Conservation (phyloP, 2,888 invertebrate genomes). For the Tachina fera region DNA sequence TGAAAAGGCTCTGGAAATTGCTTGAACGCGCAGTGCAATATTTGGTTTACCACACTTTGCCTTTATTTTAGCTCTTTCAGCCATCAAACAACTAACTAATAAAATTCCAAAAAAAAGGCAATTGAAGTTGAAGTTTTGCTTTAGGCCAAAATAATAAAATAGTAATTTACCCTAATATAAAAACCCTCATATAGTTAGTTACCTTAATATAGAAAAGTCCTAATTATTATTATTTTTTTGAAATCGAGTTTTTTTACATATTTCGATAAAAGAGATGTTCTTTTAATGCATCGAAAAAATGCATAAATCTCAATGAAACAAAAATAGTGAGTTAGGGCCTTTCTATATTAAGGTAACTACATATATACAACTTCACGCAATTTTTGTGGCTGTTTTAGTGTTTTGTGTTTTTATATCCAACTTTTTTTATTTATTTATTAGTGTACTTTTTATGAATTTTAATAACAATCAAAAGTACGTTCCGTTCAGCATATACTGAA, state of each 20-base stretch:
- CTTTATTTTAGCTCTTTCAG: constrained; percentile 12
- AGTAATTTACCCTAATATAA: constrained; percentile 49
- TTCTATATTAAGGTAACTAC: no score
- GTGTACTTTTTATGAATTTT: neutral
- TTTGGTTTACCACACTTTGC: constrained; percentile 39
- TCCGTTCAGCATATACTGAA: constrained; percentile 21
- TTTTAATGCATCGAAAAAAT: no score
- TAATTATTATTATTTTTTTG: no score
- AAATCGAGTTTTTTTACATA: no score
- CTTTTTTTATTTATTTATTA: constrained; percentile 23
- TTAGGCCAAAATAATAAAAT: constrained; percentile 64
- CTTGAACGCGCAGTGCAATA: constrained; percentile 1
- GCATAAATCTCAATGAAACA: no score
- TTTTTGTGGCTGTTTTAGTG: constrained; percentile 20
- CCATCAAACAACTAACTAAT: constrained; percentile 27
- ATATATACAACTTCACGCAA: constrained; percentile 20
- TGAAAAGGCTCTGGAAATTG: neutral
- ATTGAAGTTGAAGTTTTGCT: constrained; percentile 58
- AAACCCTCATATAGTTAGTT: neutral
- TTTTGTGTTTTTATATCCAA: constrained; percentile 32
- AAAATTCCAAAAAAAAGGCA: constrained; percentile 53
- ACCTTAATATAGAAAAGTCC: no score
- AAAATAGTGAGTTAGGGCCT: no score
- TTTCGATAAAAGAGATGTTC: no score
- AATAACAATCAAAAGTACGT: constrained; percentile 42